These are phyloP conservation scores for Sarotherodon lohbergeri DNA, from an alignment of 2,113 vertebrate genomes.

Conservation along the genomic window DNA sequence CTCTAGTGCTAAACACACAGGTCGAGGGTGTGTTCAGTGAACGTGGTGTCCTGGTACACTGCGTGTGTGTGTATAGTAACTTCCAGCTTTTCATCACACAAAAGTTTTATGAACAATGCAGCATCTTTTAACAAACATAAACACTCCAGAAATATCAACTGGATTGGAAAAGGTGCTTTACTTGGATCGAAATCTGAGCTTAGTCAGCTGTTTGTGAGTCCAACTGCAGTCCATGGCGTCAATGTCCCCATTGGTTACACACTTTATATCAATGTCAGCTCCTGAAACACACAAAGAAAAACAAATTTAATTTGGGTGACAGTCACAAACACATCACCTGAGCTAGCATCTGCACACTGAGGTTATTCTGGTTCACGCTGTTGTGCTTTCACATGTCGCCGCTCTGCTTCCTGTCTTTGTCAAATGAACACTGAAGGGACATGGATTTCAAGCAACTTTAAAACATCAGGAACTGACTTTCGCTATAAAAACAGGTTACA, in stretches of 20 bases:
- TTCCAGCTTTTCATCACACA: neutral
- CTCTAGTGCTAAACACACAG: neutral
- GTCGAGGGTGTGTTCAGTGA: neutral
- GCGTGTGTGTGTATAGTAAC: neutral
- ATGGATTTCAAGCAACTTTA: neutral
- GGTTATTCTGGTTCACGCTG: neutral
- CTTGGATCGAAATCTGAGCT: conserved; percentile 66
- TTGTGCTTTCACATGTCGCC: neutral
- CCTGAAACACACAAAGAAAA: conserved; percentile 42
- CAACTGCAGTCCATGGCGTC: conserved; percentile 87
- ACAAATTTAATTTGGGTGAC: neutral
- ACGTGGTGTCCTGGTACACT: neutral
- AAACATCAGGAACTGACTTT: neutral
- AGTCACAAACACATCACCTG: neutral
- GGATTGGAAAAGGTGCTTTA: conserved; percentile 3
- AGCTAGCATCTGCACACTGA: neutral
- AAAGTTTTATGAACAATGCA: neutral
- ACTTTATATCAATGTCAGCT: conserved; percentile 74
- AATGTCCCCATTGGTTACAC: conserved; percentile 81
- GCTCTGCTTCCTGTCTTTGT: conserved; percentile 29
- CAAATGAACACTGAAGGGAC: neutral
- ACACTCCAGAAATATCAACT: neutral
- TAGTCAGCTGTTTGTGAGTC: conserved; percentile 65
- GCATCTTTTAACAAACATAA: neutral
- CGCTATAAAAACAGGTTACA: neutral